Percentiles rank a stretch among this genome's conserved stretches.
Evolutionary conservation across 2,797 vertebrate genomes (phyloP).

Genomic region (Gymnoscopelus microlampas): DNA sequence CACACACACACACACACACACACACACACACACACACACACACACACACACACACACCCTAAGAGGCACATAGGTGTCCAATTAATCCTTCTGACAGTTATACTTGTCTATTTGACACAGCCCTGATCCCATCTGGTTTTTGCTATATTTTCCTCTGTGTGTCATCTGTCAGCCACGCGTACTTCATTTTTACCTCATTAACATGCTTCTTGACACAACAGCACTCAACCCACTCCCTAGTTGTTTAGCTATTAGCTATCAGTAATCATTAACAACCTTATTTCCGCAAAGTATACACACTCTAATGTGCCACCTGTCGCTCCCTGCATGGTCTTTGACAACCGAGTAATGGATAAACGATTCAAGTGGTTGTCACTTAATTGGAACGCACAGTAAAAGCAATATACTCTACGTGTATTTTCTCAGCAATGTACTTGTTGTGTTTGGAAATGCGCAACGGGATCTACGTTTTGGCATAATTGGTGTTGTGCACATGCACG

Average conservation of each 20-base stretch:
- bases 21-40: constrained; percentile 7
- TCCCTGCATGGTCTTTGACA: constrained; percentile 23
- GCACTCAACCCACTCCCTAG: constrained; percentile 32
- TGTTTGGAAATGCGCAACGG: no score
- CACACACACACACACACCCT: constrained; percentile 15
- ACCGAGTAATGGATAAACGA: not conserved
- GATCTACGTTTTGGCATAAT: no score
- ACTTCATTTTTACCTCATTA: constrained; percentile 7
- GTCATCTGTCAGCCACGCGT: not conserved
- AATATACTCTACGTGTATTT: no score
- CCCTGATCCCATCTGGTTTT: constrained; percentile 44
- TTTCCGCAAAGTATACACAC: constrained; percentile 36
- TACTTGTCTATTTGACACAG: constrained; percentile 54
- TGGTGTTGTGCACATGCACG: not conserved
- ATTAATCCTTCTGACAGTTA: constrained; percentile 59
- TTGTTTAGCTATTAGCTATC: constrained; percentile 35
- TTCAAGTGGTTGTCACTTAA: not conserved
- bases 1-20: constrained; percentile 17
- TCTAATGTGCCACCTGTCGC: constrained; percentile 38
- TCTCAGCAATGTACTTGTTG: no score
- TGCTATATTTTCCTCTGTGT: constrained; percentile 36
- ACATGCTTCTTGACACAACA: constrained; percentile 39
- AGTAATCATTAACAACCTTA: constrained; percentile 54
- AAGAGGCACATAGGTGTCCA: constrained; percentile 22
- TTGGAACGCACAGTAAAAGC: no score